Evolutionary conservation across 1,140 invertebrate genomes (phyloP).

Genomic region (Drosophila chauvacae): DNA sequence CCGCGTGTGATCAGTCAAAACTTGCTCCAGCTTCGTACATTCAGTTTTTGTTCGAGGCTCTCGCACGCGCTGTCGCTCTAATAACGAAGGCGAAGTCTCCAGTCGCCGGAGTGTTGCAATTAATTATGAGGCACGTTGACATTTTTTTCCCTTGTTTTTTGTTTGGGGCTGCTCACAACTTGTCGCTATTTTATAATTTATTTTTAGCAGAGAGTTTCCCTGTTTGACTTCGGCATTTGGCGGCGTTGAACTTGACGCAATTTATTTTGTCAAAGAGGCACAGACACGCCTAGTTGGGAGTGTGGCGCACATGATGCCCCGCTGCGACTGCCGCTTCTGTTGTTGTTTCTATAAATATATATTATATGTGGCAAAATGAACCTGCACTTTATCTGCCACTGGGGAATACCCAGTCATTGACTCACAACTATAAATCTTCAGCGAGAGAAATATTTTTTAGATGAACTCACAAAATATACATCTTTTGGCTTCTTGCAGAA

Average conservation of each 20-base stretch:
- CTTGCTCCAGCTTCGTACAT: conserved; percentile 45
- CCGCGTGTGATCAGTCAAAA: conserved; percentile 76
- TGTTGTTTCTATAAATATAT: conserved; percentile 62
- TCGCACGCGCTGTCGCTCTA: conserved; percentile 44
- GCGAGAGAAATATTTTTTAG: background rate
- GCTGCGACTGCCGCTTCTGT: conserved; percentile 11
- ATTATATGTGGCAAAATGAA: conserved; percentile 35
- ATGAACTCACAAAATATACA: conserved; percentile 1
- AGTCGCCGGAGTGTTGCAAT: conserved; percentile 58
- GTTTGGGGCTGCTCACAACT: conserved; percentile 20
- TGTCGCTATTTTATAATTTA: conserved; percentile 68
- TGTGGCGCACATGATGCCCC: conserved; percentile 64
- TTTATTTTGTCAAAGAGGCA: conserved; percentile 75
- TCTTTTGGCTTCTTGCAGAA: too few relatives aligned
- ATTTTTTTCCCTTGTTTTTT: conserved; percentile 43
- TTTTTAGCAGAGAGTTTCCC: conserved; percentile 73
- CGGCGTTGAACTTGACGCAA: conserved; percentile 81
- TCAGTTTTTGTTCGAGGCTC: conserved; percentile 29
- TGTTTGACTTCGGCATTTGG: conserved; percentile 77
- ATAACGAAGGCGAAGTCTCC: conserved; percentile 45
- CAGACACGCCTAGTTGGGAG: conserved; percentile 75
- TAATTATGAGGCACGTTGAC: conserved; percentile 81
- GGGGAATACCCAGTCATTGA: conserved; percentile 73
- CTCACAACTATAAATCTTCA: conserved; percentile 17
- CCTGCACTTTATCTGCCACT: conserved; percentile 44